phyloP scores from a whole-genome alignment of 2,113 vertebrate species.

The Gulo gulo region DNA sequence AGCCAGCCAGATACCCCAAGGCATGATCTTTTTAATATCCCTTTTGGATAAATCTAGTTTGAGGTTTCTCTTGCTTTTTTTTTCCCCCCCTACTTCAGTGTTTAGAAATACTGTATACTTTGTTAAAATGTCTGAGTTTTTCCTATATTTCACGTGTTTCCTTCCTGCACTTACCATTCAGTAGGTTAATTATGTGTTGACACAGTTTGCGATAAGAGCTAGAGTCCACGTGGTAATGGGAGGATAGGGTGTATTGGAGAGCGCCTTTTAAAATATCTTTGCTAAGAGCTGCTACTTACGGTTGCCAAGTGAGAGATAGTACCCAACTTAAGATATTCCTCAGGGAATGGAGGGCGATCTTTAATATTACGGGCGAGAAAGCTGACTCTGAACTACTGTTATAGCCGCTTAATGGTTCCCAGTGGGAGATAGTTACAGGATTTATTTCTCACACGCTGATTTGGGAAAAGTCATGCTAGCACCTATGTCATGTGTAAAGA shows the following conservation, averaged over 20 bases:
- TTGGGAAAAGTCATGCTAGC: conserved; percentile 52
- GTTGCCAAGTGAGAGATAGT: conserved; percentile 47
- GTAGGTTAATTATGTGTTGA: conserved; percentile 43
- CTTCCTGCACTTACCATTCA: neutral
- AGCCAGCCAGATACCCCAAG: neutral
- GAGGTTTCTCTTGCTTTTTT: neutral
- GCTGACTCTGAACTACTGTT: conserved; percentile 74
- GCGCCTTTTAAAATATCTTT: conserved; percentile 57
- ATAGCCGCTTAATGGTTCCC: conserved; percentile 74
- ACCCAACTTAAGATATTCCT: conserved; percentile 68
- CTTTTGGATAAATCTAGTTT: neutral
- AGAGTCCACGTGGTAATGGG: neutral
- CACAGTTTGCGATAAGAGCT: conserved; percentile 4
- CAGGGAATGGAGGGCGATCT: conserved; percentile 61
- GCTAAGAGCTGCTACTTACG: conserved; percentile 56
- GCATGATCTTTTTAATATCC: neutral
- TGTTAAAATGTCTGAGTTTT: neutral
- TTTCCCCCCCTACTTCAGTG: neutral
- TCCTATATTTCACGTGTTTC: neutral
- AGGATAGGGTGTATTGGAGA: neutral
- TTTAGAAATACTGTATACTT: neutral
- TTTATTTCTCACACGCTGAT: conserved; percentile 70
- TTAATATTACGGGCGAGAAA: conserved; percentile 64
- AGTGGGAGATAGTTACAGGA: conserved; percentile 71
- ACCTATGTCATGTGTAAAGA: conserved; percentile 49